Conservation (phyloP, 2,797 vertebrate species). For the Hozukius guyotensis region DNA sequence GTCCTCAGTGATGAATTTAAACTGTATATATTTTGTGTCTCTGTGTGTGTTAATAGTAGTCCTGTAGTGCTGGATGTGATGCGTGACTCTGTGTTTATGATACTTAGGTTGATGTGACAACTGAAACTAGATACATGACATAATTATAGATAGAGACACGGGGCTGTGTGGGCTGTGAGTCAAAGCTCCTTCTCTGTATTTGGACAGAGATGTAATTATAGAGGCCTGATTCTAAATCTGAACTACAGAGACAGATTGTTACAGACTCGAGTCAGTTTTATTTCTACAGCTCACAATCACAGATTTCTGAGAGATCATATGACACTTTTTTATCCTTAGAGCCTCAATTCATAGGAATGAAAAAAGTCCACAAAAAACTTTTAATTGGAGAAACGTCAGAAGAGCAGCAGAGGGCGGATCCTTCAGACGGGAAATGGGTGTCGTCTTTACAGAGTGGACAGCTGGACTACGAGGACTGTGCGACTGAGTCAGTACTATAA, state of each 20-base stretch:
- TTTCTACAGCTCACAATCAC: not conserved
- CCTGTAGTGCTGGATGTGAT: not conserved
- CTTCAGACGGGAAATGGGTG: not conserved
- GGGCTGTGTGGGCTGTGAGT: slow-evolving; percentile 33
- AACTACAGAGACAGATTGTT: slow-evolving; percentile 32
- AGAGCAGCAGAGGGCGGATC: not conserved
- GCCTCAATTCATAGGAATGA: not conserved
- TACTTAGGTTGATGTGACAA: not conserved
- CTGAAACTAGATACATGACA: slow-evolving; percentile 9
- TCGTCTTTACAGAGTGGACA: not conserved
- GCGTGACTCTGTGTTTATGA: not conserved
- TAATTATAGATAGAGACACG: slow-evolving; percentile 36
- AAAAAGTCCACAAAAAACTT: not conserved
- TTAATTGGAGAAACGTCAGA: not conserved
- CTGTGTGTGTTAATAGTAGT: not conserved
- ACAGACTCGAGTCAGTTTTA: not conserved
- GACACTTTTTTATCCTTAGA: not conserved
- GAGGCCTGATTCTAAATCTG: slow-evolving; percentile 41
- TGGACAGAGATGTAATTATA: slow-evolving; percentile 57
- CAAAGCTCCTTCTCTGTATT: slow-evolving; percentile 11
- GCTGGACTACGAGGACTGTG: not conserved
- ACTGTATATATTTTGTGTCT: not conserved
- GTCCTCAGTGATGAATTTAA: not conserved
- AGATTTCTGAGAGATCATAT: not conserved
- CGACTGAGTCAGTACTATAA: no score